Evolutionary conservation across 2,797 vertebrate genomes (phyloP), one percentile per base, ranked within the genome.

Genomic region (Microctenopoma stevenorrisi): DNA sequence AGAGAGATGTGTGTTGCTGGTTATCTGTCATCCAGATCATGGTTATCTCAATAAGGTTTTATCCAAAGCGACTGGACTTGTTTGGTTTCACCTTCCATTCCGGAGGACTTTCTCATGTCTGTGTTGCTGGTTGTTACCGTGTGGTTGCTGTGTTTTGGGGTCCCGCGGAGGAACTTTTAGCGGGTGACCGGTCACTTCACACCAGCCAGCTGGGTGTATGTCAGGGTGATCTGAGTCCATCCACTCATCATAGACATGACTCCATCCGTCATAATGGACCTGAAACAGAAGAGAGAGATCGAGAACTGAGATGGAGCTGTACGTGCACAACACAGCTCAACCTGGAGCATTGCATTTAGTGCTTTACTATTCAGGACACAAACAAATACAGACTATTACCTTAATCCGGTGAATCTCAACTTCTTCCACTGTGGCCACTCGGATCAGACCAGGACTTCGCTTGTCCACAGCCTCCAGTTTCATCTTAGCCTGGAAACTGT

Each of bases 251-350:
- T 97, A 99, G 64, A 96, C 81, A 0, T 98, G 95, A 90, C 95
- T 98, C 96, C 97, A 99, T 78, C 97, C 97, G 0, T 98, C 97
- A 82, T 98, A 98, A 90, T 98, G 96, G 73, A 99, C 92, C 98
- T 99, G 88, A 14, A 51, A 51, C 72, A 72, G 63, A 37, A 37
- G 35, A 37, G 8, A 37, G 35, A 37, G 18, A 18, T 37, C 8
- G 35, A 37, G 52, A 83, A 85, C 22, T 5, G 3, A 48, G 56
- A 30, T 60, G 3, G 4, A 49, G 30, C 6, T 48, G 2, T 43
- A 44, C 12, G 16, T 16, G 3, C 18, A 44, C 26, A 50, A 33
- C 6, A 63, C 47, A 40, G 43, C 30, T 61, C 5, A 40, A 49
- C 44, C 5, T 33, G 11, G 16, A 12, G 25, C 9, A 10, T 18